Evolutionary conservation across 2,888 invertebrate genomes (phyloP), one percentile per base, ranked within the genome.

Genomic region (Myopa tessellatipennis): DNA sequence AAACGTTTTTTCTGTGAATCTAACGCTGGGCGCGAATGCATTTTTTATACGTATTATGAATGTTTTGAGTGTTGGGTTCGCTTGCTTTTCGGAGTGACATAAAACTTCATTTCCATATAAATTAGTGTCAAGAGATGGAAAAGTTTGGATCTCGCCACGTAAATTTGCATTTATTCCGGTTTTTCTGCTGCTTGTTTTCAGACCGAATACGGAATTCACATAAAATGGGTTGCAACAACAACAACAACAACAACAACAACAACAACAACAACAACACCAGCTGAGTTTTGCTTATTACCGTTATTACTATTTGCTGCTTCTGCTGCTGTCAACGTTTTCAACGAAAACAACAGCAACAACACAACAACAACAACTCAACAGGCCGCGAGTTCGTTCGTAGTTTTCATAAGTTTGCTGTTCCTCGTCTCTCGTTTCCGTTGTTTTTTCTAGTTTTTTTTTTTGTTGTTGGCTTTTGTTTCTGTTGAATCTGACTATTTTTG

Each of bases 51-150:
- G 1, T 26, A 26, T 26, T 26, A 26, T 26, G 26, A 26, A 26
- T 26, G 26, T 26, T 26, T 26, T 26, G 26, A 26, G 26, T 26
- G 26, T 26, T 26, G 26, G 26, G 26, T 26, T 26, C 2, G 26
- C 2, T 26, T 26, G 26, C 1, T 26, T 26, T 26, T 26, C 26
- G 50, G 10, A 8, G 55, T n/a, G 14, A 55, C 55, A 55, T 6
- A 55, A 55, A 55, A 55, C 55, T 55, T 55, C 10, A 55, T 55
- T n/a, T 55, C 55, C 55, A 55, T 55, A n/a, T 55, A 55, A 55
- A 55, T 55, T 55, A 55, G 16, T 55, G 55, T 55, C 55, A 55
- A 55, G 55, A 55, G 55, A 1, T 55, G 4, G 55, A 55, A 55
- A 55, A 55, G 55, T 55, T 55, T 14, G 14, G 55, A 4, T 55